phyloP scores from a whole-genome alignment of 2,113 vertebrate genomes.

The Dromaius novaehollandiae region DNA sequence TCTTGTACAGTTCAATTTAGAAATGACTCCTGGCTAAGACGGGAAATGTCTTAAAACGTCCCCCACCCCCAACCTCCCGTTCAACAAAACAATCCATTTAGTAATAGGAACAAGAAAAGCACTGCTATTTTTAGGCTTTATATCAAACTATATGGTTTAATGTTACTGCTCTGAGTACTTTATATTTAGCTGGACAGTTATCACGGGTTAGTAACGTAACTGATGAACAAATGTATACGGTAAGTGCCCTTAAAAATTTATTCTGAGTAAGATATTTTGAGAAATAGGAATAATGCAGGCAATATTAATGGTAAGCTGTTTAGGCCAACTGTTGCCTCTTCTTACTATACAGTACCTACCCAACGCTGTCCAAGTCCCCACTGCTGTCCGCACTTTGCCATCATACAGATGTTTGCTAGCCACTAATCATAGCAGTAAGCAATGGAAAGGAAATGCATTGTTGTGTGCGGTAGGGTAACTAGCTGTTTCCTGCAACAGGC shows the following conservation, averaged over 20 bases:
- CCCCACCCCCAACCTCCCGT: background rate
- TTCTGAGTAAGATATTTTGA: background rate
- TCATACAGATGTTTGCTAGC: background rate
- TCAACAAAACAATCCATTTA: background rate
- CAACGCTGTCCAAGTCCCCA: background rate
- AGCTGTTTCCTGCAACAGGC: background rate
- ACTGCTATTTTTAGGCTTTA: background rate
- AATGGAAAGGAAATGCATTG: background rate
- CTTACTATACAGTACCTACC: background rate
- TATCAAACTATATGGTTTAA: background rate
- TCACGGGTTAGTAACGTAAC: background rate
- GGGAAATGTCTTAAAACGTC: background rate
- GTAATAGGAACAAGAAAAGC: background rate
- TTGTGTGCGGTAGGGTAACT: background rate
- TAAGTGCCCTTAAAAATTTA: background rate
- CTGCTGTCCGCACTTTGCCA: background rate
- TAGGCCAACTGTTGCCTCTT: background rate
- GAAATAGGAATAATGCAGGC: background rate
- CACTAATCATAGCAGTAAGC: background rate
- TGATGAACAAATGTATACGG: background rate
- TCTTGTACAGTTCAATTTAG: background rate
- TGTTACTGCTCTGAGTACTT: background rate
- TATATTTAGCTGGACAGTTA: background rate
- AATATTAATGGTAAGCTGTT: background rate
- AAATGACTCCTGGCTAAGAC: background rate